A percentile compares a stretch with the other conserved stretches of the same genome.
These are phyloP conservation scores for Gadus macrocephalus DNA, from an alignment of 2,113 vertebrate species.

Conservation along the genomic window DNA sequence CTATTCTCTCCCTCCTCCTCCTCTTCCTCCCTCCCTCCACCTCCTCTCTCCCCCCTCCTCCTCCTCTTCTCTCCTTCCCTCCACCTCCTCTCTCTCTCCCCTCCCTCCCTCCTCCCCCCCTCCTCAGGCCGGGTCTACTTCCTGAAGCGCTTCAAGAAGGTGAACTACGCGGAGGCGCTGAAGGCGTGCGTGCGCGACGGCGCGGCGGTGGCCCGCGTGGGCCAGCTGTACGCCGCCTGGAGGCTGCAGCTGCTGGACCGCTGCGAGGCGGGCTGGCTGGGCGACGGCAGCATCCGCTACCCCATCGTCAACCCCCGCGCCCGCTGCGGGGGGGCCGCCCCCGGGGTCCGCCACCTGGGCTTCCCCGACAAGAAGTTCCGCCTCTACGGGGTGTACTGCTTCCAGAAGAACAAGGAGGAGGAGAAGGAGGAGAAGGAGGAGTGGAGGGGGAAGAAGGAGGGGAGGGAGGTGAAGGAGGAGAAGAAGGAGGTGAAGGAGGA, in stretches of 20 bases:
- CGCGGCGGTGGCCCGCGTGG: slow-evolving; percentile 81
- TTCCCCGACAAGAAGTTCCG: slow-evolving; percentile 88
- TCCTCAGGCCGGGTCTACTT: slow-evolving; percentile 86
- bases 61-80: too few species aligned
- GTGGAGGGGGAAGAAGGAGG: neutral
- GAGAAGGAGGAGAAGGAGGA: too few species aligned
- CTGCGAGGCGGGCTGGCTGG: slow-evolving; percentile 90
- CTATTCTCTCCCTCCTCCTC: neutral
- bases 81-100: neutral
- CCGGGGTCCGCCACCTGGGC: slow-evolving; percentile 86
- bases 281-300: slow-evolving; percentile 90
- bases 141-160: slow-evolving; percentile 86
- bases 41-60: neutral
- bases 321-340: slow-evolving; percentile 84
- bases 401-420: slow-evolving; percentile 54
- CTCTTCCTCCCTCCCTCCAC: neutral
- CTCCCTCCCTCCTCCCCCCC: neutral
- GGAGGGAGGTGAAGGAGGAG: neutral
- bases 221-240: slow-evolving; percentile 93
- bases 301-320: slow-evolving; percentile 90
- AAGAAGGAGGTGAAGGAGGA: slow-evolving; percentile 48
- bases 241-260: slow-evolving; percentile 90
- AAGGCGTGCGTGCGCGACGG: slow-evolving; percentile 82
- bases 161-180: slow-evolving; percentile 81
- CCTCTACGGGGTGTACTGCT: slow-evolving; percentile 92